A percentile compares a stretch with the other conserved stretches of the same genome.
These are phyloP conservation scores for Napeogenes inachia DNA, from an alignment of 2,888 invertebrate species.

Conservation along the genomic window DNA sequence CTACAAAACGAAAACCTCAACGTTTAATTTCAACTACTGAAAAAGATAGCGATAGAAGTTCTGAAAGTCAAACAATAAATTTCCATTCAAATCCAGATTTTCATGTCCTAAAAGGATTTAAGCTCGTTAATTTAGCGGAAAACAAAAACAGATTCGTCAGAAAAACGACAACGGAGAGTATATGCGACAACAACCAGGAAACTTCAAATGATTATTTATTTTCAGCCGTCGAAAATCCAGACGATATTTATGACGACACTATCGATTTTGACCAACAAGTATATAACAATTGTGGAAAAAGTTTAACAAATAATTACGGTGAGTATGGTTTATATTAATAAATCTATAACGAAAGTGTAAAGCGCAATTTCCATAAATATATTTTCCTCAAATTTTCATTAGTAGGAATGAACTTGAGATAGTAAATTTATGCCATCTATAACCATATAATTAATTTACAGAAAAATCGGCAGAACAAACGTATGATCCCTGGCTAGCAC, in stretches of 20 bases:
- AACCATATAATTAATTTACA: neutral
- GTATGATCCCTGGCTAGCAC: constrained; percentile 59
- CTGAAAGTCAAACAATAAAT: constrained; percentile 53
- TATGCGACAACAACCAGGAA: constrained; percentile 37
- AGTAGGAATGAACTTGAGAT: neutral
- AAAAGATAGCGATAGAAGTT: constrained; percentile 36
- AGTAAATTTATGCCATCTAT: neutral
- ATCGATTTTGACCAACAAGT: constrained; percentile 42
- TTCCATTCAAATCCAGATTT: constrained; percentile 65
- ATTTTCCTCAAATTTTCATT: neutral
- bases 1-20: constrained; percentile 38
- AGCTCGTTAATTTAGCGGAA: constrained; percentile 55
- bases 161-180: constrained; percentile 42
- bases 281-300: constrained; percentile 52
- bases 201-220: constrained; percentile 36
- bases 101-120: constrained; percentile 62
- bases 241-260: constrained; percentile 39
- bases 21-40: constrained; percentile 43
- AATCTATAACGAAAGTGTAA: neutral
- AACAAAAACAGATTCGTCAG: constrained; percentile 46
- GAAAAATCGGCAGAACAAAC: constrained; percentile 3
- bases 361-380: neutral
- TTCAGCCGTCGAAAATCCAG: constrained; percentile 26
- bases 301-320: constrained; percentile 18
- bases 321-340: neutral